Evolutionary conservation across 1,140 invertebrate genomes (phyloP).

Genomic region (Nixonia krombeini): DNA sequence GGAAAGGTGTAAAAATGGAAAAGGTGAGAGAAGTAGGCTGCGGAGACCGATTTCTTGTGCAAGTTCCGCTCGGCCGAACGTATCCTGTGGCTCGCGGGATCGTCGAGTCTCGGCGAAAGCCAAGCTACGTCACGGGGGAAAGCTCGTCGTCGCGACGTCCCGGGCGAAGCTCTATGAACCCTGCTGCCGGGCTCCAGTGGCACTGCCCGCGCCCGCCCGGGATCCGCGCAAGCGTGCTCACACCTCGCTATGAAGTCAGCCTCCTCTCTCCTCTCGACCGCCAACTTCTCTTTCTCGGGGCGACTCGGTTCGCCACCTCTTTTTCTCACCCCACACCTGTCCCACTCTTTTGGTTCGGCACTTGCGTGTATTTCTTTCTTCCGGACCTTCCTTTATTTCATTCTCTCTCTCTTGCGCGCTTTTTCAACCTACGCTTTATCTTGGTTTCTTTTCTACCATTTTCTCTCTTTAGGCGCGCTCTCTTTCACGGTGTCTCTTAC

Average conservation of each 20-base stretch:
- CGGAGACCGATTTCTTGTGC: too few species aligned
- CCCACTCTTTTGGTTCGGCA: conserved; percentile 42
- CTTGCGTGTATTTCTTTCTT: conserved; percentile 50
- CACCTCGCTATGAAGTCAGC: conserved; percentile 48
- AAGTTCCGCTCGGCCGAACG: too few species aligned
- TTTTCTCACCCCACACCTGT: conserved; percentile 38
- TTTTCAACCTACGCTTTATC: conserved; percentile 17
- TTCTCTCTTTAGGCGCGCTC: not conserved
- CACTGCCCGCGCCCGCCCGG: conserved; percentile 70
- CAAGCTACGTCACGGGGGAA: conserved; percentile 45
- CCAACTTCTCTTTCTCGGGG: conserved; percentile 21
- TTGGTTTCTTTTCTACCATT: conserved; percentile 10
- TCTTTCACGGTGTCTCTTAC: not conserved
- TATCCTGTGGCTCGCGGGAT: conserved; percentile 20
- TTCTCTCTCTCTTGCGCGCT: conserved; percentile 10
- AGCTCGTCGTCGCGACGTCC: conserved; percentile 66
- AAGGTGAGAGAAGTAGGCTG: too few species aligned
- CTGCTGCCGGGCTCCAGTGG: conserved; percentile 68
- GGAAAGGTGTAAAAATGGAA: too few species aligned
- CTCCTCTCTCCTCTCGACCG: conserved; percentile 31
- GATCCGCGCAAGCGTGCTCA: conserved; percentile 69
- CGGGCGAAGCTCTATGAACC: conserved; percentile 71
- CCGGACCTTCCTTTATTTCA: conserved; percentile 29
- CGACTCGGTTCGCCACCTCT: conserved; percentile 31
- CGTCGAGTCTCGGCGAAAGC: conserved; percentile 38